phyloP scores from a whole-genome alignment of 2,797 vertebrate genomes.

The Phyllotis vaccarum region DNA sequence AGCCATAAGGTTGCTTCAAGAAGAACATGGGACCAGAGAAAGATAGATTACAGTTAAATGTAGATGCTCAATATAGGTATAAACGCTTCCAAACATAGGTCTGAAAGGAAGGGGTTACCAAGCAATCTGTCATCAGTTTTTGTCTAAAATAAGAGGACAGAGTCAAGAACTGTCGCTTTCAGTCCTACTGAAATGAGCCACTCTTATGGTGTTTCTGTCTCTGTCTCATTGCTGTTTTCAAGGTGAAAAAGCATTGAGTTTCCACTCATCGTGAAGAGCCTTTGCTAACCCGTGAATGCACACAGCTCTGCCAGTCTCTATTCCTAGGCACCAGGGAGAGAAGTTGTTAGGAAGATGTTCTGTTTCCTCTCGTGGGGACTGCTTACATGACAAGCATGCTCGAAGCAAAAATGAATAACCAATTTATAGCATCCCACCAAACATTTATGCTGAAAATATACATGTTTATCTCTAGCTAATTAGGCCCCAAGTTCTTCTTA shows the following conservation, averaged over 20 bases:
- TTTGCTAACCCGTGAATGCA: not conserved
- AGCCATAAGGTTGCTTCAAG: slow-evolving; percentile 10
- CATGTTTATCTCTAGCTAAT: slow-evolving; percentile 62
- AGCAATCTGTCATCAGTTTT: not conserved
- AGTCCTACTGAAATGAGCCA: not conserved
- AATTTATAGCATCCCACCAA: slow-evolving; percentile 34
- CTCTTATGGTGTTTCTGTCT: slow-evolving; percentile 39
- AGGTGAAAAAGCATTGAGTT: not conserved
- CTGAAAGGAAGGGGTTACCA: not conserved
- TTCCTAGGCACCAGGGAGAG: not conserved
- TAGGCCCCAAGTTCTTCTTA: slow-evolving; percentile 68
- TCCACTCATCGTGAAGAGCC: not conserved
- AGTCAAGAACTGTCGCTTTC: not conserved
- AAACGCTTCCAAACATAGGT: not conserved
- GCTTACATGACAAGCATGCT: slow-evolving; percentile 38
- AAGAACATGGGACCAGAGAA: not conserved
- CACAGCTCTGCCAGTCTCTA: not conserved
- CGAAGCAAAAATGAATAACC: slow-evolving; percentile 55
- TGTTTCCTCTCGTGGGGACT: not conserved
- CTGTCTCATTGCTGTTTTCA: not conserved
- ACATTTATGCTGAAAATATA: slow-evolving; percentile 46
- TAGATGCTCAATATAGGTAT: not conserved
- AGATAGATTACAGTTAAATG: not conserved
- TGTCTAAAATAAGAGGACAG: slow-evolving; percentile 5
- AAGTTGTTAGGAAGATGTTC: not conserved